A percentile compares a stretch with the other conserved stretches of the same genome.
Conservation (phyloP, 2,888 invertebrate species). For the Maniola hyperantus region DNA sequence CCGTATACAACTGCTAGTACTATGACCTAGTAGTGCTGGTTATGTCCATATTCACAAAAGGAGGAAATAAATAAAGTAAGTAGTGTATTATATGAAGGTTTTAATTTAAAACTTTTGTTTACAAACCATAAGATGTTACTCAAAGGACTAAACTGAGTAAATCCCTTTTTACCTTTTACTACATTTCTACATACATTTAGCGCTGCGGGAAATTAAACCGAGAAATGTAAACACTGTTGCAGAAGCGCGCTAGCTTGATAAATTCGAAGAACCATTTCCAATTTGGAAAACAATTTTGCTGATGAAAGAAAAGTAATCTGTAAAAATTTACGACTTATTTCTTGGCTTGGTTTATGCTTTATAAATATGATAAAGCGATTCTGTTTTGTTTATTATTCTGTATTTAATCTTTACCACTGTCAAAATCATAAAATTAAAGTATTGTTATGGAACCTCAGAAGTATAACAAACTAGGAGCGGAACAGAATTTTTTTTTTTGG, state of each 20-base stretch:
- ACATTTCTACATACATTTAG: slow-evolving; percentile 22
- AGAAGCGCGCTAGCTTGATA: slow-evolving; percentile 20
- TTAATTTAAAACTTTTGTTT: slow-evolving; percentile 8
- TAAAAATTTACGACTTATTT: neutral
- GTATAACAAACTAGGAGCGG: no score
- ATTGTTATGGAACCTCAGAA: no score
- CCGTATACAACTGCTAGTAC: no score
- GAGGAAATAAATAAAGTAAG: neutral
- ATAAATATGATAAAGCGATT: no score
- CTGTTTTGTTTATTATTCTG: no score
- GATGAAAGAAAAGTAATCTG: neutral
- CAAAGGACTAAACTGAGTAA: slow-evolving; percentile 5
- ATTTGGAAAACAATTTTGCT: slow-evolving; percentile 9
- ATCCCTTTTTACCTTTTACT: slow-evolving; percentile 18
- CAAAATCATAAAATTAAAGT: no score
- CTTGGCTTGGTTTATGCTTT: no score
- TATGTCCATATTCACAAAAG: neutral
- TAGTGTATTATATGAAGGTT: neutral
- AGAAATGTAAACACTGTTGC: slow-evolving; percentile 34
- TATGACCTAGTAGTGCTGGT: neutral
- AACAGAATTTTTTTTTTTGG: no score
- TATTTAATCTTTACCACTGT: no score
- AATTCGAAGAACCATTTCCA: slow-evolving; percentile 22
- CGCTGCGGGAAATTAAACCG: slow-evolving; percentile 35
- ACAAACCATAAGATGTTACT: slow-evolving; percentile 1